Conservation (phyloP, 1,140 invertebrate genomes). For the Papilio dardanus region DNA sequence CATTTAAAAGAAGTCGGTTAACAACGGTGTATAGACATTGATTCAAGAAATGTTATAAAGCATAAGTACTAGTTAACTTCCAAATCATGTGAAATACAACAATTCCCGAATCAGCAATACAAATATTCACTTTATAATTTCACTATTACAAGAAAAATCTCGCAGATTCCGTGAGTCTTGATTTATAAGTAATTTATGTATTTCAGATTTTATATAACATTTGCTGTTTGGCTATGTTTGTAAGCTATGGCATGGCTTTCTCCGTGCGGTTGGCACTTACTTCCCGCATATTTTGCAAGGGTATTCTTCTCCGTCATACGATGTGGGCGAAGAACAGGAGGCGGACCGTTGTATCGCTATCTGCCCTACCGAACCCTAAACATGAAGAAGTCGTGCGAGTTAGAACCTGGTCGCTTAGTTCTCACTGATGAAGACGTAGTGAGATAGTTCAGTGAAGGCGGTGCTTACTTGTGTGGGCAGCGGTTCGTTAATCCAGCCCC, state of each 20-base stretch:
- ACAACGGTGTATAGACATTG: constrained; percentile 41
- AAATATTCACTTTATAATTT: constrained; percentile 48
- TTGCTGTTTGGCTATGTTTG: constrained; percentile 46
- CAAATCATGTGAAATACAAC: constrained; percentile 19
- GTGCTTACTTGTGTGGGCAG: constrained; percentile 72
- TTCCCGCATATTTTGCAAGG: constrained; percentile 99
- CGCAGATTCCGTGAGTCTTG: constrained; percentile 61
- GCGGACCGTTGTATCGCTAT: constrained; percentile 50
- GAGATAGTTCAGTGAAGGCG: constrained; percentile 59
- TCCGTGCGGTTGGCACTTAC: constrained; percentile 88
- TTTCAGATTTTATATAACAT: constrained; percentile 32
- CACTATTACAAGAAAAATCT: constrained; percentile 48
- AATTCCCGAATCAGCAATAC: constrained; percentile 51
- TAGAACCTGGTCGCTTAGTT: constrained; percentile 57
- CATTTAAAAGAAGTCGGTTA: no score
- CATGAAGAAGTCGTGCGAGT: constrained; percentile 62
- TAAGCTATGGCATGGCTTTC: constrained; percentile 54
- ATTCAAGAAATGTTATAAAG: constrained; percentile 42
- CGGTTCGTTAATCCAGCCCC: constrained; percentile 69
- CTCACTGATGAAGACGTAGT: constrained; percentile 72
- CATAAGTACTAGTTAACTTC: constrained; percentile 17
- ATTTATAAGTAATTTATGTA: constrained; percentile 27
- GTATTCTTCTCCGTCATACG: constrained; percentile 84
- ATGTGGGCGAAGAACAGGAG: constrained; percentile 65
- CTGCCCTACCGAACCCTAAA: constrained; percentile 71